phyloP scores from a whole-genome alignment of 2,888 invertebrate species.

The Anticlea derivata region DNA sequence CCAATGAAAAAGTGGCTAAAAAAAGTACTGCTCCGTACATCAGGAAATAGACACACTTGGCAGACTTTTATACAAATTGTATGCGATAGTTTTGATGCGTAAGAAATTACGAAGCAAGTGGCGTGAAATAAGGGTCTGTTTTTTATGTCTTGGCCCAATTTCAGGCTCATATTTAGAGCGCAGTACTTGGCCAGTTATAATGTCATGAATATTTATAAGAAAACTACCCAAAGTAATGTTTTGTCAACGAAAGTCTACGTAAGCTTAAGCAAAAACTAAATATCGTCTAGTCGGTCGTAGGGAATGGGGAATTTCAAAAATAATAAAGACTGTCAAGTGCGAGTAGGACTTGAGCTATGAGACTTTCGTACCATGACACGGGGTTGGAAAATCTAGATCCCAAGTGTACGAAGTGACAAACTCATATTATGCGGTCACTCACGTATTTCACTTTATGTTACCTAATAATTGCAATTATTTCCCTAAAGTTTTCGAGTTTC shows the following conservation, averaged over 20 bases:
- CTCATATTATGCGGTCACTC: too few relatives aligned
- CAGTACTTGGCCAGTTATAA: slow-evolving; percentile 19
- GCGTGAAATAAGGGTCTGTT: slow-evolving; percentile 60
- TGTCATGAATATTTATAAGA: not conserved
- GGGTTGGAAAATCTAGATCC: too few relatives aligned
- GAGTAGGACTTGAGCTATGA: too few relatives aligned
- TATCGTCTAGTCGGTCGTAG: not conserved
- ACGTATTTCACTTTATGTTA: too few relatives aligned
- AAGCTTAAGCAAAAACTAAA: not conserved
- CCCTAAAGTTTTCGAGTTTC: too few relatives aligned
- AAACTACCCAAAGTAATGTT: not conserved
- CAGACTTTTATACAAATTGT: slow-evolving; percentile 25
- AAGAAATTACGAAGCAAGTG: slow-evolving; percentile 36
- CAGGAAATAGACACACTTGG: slow-evolving; percentile 8
- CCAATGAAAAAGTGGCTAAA: too few relatives aligned
- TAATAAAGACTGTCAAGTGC: too few relatives aligned
- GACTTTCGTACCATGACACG: too few relatives aligned
- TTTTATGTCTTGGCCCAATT: slow-evolving; percentile 47
- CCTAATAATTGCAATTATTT: too few relatives aligned
- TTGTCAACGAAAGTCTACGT: not conserved
- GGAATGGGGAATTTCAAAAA: too few relatives aligned
- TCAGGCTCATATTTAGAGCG: slow-evolving; percentile 37
- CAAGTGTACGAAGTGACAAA: too few relatives aligned
- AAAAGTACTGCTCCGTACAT: not conserved
- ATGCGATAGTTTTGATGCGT: slow-evolving; percentile 36